phyloP scores from a whole-genome alignment of 2,888 invertebrate genomes.

The Trachelus iudaicus region DNA sequence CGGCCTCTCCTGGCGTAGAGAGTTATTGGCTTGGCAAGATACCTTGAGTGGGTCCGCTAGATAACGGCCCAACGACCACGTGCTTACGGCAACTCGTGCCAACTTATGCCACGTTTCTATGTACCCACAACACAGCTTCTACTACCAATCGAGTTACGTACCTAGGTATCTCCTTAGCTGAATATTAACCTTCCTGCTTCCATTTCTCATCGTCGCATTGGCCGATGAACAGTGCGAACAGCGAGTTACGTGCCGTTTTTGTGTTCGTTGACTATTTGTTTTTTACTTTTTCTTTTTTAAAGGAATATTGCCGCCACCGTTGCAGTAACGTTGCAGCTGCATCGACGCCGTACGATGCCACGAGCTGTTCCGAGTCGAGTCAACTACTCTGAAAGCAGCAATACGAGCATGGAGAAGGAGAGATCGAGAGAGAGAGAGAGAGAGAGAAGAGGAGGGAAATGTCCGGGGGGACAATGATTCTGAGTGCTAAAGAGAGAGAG shows the following conservation, averaged over 20 bases:
- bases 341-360: not conserved
- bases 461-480: not conserved
- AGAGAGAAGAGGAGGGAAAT: not conserved
- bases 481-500: not conserved
- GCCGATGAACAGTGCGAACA: no score
- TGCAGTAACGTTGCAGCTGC: not conserved
- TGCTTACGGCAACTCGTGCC: not conserved
- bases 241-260: not conserved
- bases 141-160: not conserved
- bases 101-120: not conserved
- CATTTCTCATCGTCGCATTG: not conserved
- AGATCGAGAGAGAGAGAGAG: not conserved
- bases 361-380: not conserved
- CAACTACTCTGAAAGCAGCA: not conserved
- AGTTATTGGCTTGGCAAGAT: conserved; percentile 9
- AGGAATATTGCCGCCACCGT: not conserved
- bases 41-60: not conserved
- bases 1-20: conserved; percentile 11
- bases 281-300: not conserved
- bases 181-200: not conserved
- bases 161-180: not conserved
- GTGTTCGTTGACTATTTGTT: not conserved
- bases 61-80: conserved; percentile 2
- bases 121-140: not conserved
- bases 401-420: not conserved